Evolutionary conservation across 1,140 invertebrate genomes (phyloP).

Genomic region (Eubasilissa regina): DNA sequence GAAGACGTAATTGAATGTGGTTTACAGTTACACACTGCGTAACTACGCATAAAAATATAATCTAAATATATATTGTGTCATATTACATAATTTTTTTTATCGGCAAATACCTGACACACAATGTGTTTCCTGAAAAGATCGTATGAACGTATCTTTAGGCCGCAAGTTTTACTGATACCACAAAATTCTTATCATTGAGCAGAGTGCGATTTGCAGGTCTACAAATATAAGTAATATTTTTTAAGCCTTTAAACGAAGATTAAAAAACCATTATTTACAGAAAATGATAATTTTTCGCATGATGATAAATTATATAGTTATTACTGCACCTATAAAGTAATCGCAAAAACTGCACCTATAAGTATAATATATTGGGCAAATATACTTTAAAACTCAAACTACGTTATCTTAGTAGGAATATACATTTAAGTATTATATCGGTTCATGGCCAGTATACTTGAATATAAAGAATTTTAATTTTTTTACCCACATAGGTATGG

Average conservation of each 20-base stretch:
- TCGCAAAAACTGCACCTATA: slow-evolving; percentile 1
- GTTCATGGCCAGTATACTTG: too few species aligned
- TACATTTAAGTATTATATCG: too few species aligned
- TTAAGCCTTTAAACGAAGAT: neutral
- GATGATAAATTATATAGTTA: neutral
- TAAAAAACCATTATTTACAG: neutral
- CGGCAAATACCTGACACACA: neutral
- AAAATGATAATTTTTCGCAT: too few species aligned
- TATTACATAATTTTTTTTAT: too few species aligned
- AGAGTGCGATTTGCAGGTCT: slow-evolving; percentile 14
- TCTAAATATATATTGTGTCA: too few species aligned
- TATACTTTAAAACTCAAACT: neutral
- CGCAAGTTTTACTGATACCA: neutral
- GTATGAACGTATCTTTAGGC: neutral
- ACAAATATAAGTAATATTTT: neutral
- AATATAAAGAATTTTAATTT: too few species aligned
- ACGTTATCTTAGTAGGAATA: neutral
- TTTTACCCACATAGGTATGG: too few species aligned
- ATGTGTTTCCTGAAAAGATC: neutral
- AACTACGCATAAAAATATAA: too few species aligned
- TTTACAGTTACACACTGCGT: too few species aligned
- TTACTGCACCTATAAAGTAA: slow-evolving; percentile 12
- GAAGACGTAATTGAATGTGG: too few species aligned
- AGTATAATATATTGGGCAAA: neutral
- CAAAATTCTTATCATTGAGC: neutral